Percentiles rank a stretch among this genome's conserved stretches.
Conservation (phyloP, 1,140 invertebrate species). For the Lepidotrigona ventralis region DNA sequence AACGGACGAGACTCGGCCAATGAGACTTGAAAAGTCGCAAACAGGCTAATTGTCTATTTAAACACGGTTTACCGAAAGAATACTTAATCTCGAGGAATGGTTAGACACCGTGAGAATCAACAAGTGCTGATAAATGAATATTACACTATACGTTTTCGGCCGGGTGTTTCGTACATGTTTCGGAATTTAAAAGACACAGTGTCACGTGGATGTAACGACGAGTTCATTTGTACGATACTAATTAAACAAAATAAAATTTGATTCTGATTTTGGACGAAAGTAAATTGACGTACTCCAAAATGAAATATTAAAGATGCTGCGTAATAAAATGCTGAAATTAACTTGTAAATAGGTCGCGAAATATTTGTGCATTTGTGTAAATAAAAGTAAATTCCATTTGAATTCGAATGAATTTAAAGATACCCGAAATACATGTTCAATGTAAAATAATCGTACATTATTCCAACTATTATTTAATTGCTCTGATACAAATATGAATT, state of each 20-base stretch:
- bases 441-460: background rate
- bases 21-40: background rate
- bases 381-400: background rate
- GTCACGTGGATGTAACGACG: no score
- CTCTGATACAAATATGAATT: background rate
- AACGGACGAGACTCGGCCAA: background rate
- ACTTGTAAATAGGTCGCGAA: background rate
- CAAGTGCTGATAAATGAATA: background rate
- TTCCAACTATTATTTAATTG: background rate
- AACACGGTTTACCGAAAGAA: background rate
- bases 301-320: background rate
- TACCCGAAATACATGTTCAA: background rate
- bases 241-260: background rate
- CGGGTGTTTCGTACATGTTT: background rate
- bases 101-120: background rate
- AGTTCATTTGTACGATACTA: background rate
- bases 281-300: background rate
- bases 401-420: background rate
- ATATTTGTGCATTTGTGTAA: background rate
- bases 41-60: background rate
- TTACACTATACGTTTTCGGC: background rate
- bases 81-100: background rate
- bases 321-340: background rate
- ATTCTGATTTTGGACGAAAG: background rate
- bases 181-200: no score